A percentile compares a stretch with the other conserved stretches of the same genome.
phyloP scores from a whole-genome alignment of 1,140 invertebrate genomes.

The Cyphomyrmex costatus region DNA sequence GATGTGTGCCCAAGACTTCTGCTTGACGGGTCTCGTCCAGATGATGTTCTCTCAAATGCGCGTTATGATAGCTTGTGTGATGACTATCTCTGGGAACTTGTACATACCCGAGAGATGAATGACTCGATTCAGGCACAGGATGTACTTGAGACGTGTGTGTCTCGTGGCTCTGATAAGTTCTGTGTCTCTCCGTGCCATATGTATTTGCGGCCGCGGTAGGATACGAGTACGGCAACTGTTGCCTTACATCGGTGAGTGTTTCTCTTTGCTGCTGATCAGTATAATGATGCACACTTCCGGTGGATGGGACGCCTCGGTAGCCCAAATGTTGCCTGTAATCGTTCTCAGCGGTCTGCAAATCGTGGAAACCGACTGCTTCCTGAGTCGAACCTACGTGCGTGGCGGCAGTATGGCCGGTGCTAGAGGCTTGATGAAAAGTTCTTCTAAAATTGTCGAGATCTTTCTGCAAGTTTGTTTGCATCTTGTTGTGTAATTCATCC shows the following conservation, averaged over 20 bases:
- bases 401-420: neutral
- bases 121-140: constrained; percentile 33
- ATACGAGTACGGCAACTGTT: constrained; percentile 25
- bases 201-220: constrained; percentile 14
- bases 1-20: constrained; percentile 25
- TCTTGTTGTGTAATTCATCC: constrained; percentile 35
- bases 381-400: constrained; percentile 20
- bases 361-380: constrained; percentile 25
- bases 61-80: constrained; percentile 23
- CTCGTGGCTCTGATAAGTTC: constrained; percentile 46
- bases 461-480: constrained; percentile 57
- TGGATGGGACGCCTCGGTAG: neutral
- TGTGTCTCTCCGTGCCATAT: constrained; percentile 44
- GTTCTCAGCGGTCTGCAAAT: constrained; percentile 55
- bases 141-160: constrained; percentile 8
- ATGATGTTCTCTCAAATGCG: neutral
- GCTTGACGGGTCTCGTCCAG: constrained; percentile 5
- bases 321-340: constrained; percentile 36
- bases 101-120: constrained; percentile 19
- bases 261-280: constrained; percentile 50
- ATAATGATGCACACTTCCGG: constrained; percentile 34
- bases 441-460: constrained; percentile 63
- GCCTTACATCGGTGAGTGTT: neutral
- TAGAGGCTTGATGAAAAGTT: constrained; percentile 55
- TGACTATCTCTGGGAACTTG: constrained; percentile 21